A percentile compares a stretch with the other conserved stretches of the same genome.
These are phyloP conservation scores for Neodiprion pinetum DNA, from an alignment of 1,140 invertebrate species.

Conservation along the genomic window DNA sequence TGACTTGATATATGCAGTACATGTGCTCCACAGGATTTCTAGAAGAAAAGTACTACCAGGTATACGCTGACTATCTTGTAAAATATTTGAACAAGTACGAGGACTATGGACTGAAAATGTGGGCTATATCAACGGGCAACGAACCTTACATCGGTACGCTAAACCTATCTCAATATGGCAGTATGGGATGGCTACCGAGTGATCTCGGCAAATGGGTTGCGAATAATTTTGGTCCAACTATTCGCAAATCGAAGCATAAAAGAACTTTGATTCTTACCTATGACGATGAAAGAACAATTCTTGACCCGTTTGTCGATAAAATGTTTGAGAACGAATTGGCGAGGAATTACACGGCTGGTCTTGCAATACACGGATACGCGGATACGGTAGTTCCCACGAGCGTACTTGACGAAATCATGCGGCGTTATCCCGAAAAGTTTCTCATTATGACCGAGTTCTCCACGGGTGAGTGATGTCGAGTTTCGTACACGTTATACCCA, in stretches of 20 bases:
- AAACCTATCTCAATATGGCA: conserved; percentile 65
- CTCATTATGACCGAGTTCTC: conserved; percentile 81
- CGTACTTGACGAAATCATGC: conserved; percentile 65
- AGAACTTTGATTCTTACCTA: conserved; percentile 69
- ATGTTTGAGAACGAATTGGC: conserved; percentile 34
- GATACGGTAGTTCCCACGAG: conserved; percentile 65
- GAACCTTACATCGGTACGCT: conserved; percentile 53
- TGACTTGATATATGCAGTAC: too few species aligned
- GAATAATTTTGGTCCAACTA: conserved; percentile 62
- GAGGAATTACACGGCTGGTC: conserved; percentile 74
- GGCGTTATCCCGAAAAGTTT: conserved; percentile 73
- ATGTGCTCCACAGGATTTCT: too few species aligned
- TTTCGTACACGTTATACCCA: too few species aligned
- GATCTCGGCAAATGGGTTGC: conserved; percentile 64
- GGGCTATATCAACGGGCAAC: conserved; percentile 54
- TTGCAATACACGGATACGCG: conserved; percentile 83
- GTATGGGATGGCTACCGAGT: conserved; percentile 65
- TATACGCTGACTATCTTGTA: conserved; percentile 40
- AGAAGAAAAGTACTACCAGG: conserved; percentile 32
- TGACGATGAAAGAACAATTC: conserved; percentile 44
- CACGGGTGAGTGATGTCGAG: conserved; percentile 59
- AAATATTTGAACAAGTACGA: conserved; percentile 53
- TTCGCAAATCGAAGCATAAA: conserved; percentile 54
- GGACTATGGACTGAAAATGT: conserved; percentile 43
- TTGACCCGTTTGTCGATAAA: neutral